Evolutionary conservation across 2,113 vertebrate species (phyloP).

Genomic region (Probosciger aterrimus): DNA sequence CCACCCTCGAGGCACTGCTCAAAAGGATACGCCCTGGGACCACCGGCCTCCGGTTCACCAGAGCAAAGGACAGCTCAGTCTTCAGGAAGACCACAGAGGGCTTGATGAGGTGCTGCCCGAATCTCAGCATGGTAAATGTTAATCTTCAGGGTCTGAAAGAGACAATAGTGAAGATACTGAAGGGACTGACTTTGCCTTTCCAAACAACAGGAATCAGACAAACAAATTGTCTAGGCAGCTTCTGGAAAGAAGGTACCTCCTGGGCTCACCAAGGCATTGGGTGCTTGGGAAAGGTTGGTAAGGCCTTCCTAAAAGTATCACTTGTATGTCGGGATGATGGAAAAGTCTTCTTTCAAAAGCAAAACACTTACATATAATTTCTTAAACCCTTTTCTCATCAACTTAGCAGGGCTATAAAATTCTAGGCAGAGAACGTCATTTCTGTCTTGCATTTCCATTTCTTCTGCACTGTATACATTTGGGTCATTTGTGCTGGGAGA

Average conservation of each 20-base stretch:
- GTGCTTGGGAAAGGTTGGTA: neutral
- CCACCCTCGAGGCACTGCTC: neutral
- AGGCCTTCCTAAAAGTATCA: neutral
- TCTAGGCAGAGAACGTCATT: neutral
- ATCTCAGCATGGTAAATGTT: constrained; percentile 72
- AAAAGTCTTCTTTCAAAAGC: neutral
- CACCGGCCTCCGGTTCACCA: constrained; percentile 88
- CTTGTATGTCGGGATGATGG: neutral
- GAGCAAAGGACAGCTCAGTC: constrained; percentile 84
- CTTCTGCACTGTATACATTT: neutral
- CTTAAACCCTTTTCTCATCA: neutral
- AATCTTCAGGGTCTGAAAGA: constrained; percentile 39
- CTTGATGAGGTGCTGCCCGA: constrained; percentile 86
- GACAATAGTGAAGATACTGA: neutral
- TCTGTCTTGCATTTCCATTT: neutral
- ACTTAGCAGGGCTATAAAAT: neutral
- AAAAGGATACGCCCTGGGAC: constrained; percentile 89
- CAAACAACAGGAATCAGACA: neutral
- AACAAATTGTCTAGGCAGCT: neutral
- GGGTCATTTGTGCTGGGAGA: neutral
- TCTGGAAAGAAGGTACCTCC: neutral
- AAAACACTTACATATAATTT: neutral
- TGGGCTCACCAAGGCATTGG: neutral
- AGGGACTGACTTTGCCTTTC: neutral
- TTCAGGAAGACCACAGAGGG: constrained; percentile 82